phyloP scores from a whole-genome alignment of 2,797 vertebrate genomes.

The Malurus splendens region DNA sequence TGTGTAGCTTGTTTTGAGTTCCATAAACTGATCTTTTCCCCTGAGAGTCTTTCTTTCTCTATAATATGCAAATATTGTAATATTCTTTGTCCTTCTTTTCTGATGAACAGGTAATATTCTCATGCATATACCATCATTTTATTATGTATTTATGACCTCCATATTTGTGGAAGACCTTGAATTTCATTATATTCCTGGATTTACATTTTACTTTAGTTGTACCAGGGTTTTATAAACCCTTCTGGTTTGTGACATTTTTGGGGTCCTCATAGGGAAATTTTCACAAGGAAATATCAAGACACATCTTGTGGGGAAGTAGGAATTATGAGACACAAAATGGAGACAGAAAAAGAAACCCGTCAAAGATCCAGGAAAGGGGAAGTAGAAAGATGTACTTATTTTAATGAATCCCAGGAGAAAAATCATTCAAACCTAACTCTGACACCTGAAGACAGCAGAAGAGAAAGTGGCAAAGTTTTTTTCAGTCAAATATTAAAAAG shows the following conservation, averaged over 20 bases:
- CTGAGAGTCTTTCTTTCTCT: background rate
- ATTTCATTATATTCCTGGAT: background rate
- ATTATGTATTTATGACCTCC: background rate
- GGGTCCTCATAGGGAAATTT: background rate
- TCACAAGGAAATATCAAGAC: background rate
- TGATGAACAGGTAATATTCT: background rate
- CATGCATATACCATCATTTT: background rate
- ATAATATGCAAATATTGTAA: background rate
- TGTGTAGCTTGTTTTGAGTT: background rate
- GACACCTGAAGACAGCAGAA: constrained; percentile 22
- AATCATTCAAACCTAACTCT: background rate
- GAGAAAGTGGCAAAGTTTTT: constrained; percentile 4
- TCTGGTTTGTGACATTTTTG: background rate
- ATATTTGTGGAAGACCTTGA: background rate
- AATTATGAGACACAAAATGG: background rate
- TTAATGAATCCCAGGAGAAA: constrained; percentile 24
- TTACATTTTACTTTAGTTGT: background rate
- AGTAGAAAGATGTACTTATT: background rate
- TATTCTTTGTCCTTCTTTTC: background rate
- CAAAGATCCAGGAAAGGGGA: background rate
- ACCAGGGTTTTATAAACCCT: background rate
- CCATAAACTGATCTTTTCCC: background rate
- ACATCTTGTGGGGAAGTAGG: background rate
- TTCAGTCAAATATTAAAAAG: constrained; percentile 25
- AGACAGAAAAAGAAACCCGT: background rate